Conservation (phyloP, 2,888 invertebrate species). For the Chalcosyrphus nemorum region DNA sequence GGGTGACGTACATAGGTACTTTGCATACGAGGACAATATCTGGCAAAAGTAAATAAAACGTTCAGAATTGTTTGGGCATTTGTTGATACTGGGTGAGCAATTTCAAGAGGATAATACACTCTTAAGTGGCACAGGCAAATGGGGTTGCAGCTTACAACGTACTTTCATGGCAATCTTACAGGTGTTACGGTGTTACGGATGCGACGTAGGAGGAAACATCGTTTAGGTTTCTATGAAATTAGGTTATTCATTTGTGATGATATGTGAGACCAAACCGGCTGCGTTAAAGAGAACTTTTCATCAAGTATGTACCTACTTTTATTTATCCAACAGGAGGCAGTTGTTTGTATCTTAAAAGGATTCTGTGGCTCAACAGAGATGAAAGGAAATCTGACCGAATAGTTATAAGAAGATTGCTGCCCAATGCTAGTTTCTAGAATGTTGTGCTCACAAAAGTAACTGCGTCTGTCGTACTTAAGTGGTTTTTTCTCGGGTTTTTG, state of each 20-base stretch:
- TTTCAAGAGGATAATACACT: slow-evolving; percentile 52
- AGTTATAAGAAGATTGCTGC: background rate
- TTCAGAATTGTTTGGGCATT: slow-evolving; percentile 68
- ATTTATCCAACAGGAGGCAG: background rate
- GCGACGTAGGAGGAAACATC: slow-evolving; percentile 1
- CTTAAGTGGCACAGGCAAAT: slow-evolving; percentile 31
- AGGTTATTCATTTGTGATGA: slow-evolving; percentile 46
- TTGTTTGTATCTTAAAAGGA: background rate
- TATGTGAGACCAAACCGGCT: slow-evolving; percentile 46
- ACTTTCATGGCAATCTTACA: slow-evolving; percentile 61
- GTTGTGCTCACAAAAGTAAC: too few relatives aligned
- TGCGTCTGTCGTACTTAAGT: too few relatives aligned
- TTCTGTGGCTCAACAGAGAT: background rate
- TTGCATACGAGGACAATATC: slow-evolving; percentile 63
- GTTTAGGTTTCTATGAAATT: slow-evolving; percentile 37
- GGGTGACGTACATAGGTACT: slow-evolving; percentile 17
- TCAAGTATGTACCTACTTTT: background rate
- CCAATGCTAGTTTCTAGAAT: too few relatives aligned
- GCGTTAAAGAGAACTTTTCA: slow-evolving; percentile 14
- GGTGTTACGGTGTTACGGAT: slow-evolving; percentile 38
- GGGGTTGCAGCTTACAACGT: slow-evolving; percentile 57
- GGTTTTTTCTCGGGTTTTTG: too few relatives aligned
- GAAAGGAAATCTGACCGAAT: background rate
- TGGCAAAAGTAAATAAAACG: slow-evolving; percentile 66
- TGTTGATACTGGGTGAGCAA: slow-evolving; percentile 63